phyloP scores from a whole-genome alignment of 1,140 invertebrate species.

The Macrotrachela quadricornifera region DNA sequence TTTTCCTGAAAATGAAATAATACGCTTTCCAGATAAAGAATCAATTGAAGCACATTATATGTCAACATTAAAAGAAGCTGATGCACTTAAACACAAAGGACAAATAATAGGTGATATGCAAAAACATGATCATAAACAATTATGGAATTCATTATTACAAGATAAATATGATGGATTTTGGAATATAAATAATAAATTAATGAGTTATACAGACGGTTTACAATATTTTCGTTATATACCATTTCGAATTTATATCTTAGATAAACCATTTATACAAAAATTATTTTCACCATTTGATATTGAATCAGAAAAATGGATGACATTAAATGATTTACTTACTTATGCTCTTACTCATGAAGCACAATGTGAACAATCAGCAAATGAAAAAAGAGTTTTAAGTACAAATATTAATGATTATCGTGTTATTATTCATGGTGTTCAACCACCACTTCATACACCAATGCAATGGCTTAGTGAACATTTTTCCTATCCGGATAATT shows the following conservation, averaged over 20 bases:
- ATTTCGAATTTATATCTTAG: conserved; percentile 53
- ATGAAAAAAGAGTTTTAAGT: conserved; percentile 8
- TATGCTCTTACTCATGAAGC: conserved; percentile 8
- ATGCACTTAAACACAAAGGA: conserved; percentile 74
- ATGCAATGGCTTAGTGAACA: conserved; percentile 91
- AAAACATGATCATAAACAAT: conserved; percentile 83
- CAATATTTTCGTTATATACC: conserved; percentile 77
- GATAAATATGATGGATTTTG: conserved; percentile 98
- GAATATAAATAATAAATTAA: conserved; percentile 77
- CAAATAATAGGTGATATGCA: conserved; percentile 81
- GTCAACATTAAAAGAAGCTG: conserved; percentile 86
- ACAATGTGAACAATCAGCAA: conserved; percentile 14
- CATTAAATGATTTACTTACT: conserved; percentile 20
- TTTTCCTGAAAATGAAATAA: conserved; percentile 22
- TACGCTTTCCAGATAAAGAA: conserved; percentile 44
- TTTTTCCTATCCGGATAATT: conserved; percentile 93
- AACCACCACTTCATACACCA: conserved; percentile 64
- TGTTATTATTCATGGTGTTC: conserved; percentile 67
- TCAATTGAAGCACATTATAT: conserved; percentile 76
- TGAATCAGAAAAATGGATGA: conserved; percentile 15
- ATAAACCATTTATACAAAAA: conserved; percentile 23
- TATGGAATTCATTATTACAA: conserved; percentile 82
- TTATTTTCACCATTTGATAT: conserved; percentile 25
- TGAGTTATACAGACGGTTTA: conserved; percentile 45
- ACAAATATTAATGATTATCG: conserved; percentile 15